phyloP scores from a whole-genome alignment of 2,888 invertebrate species.

The Listrodromus nycthemerus region DNA sequence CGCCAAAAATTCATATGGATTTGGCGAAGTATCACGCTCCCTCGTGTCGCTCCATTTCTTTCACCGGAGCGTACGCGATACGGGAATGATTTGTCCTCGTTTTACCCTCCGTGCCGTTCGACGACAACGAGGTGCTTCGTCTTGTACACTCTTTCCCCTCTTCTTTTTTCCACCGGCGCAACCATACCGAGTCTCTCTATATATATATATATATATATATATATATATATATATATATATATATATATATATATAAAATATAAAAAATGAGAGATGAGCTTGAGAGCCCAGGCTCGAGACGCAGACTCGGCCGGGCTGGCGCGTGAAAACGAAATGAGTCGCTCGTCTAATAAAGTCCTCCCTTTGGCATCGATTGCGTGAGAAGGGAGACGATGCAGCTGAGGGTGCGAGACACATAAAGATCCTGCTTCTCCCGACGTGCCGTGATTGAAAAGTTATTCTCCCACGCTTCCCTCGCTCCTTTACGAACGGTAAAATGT shows the following conservation, averaged over 20 bases:
- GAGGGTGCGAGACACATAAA: conserved; percentile 32
- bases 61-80: conserved; percentile 48
- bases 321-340: conserved; percentile 52
- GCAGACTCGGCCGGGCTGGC: conserved; percentile 27
- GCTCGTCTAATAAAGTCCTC: conserved; percentile 55
- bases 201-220: background rate
- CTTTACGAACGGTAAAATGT: background rate
- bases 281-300: conserved; percentile 27
- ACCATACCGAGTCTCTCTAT: background rate
- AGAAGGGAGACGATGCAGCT: background rate
- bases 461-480: background rate
- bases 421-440: background rate
- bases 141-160: conserved; percentile 25
- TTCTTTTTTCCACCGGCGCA: background rate
- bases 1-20: conserved; percentile 48
- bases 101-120: conserved; percentile 54
- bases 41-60: background rate
- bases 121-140: conserved; percentile 46
- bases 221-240: background rate
- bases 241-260: conserved; percentile 4
- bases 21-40: conserved; percentile 48
- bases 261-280: conserved; percentile 33
- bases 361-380: conserved; percentile 40
- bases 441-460: conserved; percentile 59
- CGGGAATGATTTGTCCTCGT: conserved; percentile 57